Evolutionary conservation across 1,140 invertebrate species (phyloP).

Genomic region (Helicoverpa zea): DNA sequence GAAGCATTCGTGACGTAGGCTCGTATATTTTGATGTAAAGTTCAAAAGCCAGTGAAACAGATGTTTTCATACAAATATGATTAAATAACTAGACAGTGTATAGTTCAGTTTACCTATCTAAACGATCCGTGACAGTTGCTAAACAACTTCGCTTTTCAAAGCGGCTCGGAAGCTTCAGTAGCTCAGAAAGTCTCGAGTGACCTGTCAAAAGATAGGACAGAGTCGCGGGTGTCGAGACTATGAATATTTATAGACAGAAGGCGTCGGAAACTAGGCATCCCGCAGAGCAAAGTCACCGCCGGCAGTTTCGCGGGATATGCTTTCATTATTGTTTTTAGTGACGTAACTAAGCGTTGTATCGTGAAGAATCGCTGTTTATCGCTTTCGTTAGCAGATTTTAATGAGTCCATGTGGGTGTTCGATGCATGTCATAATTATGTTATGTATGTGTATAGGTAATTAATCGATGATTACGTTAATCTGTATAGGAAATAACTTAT

Average conservation of each 20-base stretch:
- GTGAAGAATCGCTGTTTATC: too few relatives aligned
- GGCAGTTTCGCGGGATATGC: slow-evolving; percentile 8
- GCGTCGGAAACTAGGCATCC: neutral
- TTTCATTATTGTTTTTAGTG: slow-evolving; percentile 3
- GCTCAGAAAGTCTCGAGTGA: slow-evolving; percentile 5
- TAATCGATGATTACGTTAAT: too few relatives aligned
- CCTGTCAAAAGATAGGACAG: slow-evolving; percentile 36
- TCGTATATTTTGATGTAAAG: neutral
- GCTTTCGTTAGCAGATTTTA: too few relatives aligned
- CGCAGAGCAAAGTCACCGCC: neutral
- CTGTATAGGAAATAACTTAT: too few relatives aligned
- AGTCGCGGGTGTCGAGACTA: slow-evolving; percentile 22
- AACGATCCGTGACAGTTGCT: neutral
- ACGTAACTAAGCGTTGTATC: neutral
- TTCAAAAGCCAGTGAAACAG: neutral
- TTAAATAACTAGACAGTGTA: neutral
- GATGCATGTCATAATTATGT: too few relatives aligned
- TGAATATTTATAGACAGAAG: slow-evolving; percentile 37
- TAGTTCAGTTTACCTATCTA: slow-evolving; percentile 4
- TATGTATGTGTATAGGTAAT: too few relatives aligned
- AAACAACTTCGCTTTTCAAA: slow-evolving; percentile 19
- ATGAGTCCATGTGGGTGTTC: too few relatives aligned
- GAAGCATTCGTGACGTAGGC: neutral
- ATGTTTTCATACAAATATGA: neutral
- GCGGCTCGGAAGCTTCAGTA: slow-evolving; percentile 6